Conservation (phyloP, 2,888 invertebrate species). For the Oscheius onirici region DNA sequence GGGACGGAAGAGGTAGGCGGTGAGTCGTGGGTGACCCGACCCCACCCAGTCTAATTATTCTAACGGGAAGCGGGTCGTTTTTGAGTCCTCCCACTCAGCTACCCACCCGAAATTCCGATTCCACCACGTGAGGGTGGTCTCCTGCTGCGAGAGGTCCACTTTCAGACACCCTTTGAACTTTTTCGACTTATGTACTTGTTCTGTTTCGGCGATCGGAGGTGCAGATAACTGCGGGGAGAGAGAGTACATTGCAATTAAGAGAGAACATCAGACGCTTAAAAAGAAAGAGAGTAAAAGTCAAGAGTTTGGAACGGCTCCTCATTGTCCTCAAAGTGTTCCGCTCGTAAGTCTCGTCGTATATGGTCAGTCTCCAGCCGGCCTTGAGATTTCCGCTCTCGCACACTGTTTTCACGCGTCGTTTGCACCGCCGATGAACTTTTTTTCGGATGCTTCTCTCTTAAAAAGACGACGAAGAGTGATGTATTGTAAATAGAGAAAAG, state of each 20-base stretch:
- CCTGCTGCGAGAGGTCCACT: not conserved
- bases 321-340: too few relatives aligned
- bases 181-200: not conserved
- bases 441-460: not conserved
- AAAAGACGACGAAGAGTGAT: constrained; percentile 8
- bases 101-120: constrained; percentile 12
- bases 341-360: not conserved
- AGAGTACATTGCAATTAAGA: not conserved
- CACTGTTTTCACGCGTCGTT: constrained; percentile 31
- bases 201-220: constrained; percentile 15
- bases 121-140: constrained; percentile 15
- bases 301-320: too few relatives aligned
- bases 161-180: not conserved
- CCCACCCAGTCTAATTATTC: too few relatives aligned
- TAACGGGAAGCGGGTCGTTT: not conserved
- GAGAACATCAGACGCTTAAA: too few relatives aligned
- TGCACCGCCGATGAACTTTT: constrained; percentile 28
- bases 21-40: too few relatives aligned
- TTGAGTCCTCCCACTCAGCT: not conserved
- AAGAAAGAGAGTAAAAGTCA: not conserved
- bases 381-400: constrained; percentile 33
- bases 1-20: too few relatives aligned
- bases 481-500: constrained; percentile 4
- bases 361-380: constrained; percentile 5
- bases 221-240: constrained; percentile 12